These are phyloP conservation scores for Coluber constrictor DNA, from an alignment of 2,797 vertebrate species.

Conservation along the genomic window DNA sequence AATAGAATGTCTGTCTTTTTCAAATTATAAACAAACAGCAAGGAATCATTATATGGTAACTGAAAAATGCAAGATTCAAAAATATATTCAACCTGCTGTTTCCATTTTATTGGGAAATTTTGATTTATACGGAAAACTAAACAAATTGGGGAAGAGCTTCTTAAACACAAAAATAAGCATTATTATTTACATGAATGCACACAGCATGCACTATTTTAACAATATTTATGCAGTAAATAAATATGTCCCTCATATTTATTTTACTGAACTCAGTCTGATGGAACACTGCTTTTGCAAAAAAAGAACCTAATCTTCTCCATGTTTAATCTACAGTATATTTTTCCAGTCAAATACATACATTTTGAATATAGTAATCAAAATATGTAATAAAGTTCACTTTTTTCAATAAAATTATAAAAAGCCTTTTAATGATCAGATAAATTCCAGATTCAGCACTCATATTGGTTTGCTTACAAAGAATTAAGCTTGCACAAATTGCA, in stretches of 20 bases:
- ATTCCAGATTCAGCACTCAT: neutral
- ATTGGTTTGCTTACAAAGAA: neutral
- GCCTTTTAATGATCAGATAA: neutral
- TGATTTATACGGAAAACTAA: neutral
- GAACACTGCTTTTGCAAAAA: neutral
- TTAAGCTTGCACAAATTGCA: neutral
- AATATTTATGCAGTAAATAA: neutral
- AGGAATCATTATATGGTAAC: neutral
- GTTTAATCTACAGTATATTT: neutral
- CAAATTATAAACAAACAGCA: neutral
- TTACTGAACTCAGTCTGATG: neutral
- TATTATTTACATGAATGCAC: neutral
- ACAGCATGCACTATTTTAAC: neutral
- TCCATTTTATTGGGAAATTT: neutral
- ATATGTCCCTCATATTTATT: neutral
- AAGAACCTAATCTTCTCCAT: neutral
- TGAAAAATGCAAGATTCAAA: neutral
- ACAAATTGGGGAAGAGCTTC: neutral
- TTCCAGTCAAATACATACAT: neutral
- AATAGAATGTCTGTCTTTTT: neutral
- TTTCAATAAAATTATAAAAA: neutral
- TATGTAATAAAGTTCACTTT: neutral
- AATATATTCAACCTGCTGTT: neutral
- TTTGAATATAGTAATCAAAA: neutral
- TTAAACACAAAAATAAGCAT: neutral